phyloP scores from a whole-genome alignment of 2,113 vertebrate genomes.

The Ptilonorhynchus violaceus region DNA sequence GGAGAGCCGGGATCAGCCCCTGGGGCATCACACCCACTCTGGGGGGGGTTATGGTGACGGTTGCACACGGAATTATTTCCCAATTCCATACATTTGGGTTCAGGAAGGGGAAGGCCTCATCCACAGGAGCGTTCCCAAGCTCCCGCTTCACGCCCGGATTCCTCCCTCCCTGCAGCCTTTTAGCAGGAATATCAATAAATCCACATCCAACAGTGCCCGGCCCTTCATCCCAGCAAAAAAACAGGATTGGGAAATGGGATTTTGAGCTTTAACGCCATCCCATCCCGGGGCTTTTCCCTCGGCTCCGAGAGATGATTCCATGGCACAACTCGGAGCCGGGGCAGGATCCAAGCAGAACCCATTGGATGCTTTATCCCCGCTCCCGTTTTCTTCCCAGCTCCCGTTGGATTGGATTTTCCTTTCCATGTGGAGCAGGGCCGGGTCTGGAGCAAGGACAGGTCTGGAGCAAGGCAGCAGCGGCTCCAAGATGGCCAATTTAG shows the following conservation, averaged over 20 bases:
- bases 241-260: not conserved
- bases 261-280: not conserved
- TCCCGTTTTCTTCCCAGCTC: not conserved
- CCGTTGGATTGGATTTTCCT: not conserved
- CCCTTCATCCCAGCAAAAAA: not conserved
- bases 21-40: too few species aligned
- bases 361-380: not conserved
- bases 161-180: not conserved
- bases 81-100: accelerated
- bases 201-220: accelerated
- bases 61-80: accelerated
- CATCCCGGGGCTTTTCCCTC: accelerated
- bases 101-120: accelerated
- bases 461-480: not conserved
- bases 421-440: not conserved
- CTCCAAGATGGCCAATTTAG: not conserved
- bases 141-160: not conserved
- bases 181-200: not conserved
- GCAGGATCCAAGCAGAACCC: not conserved
- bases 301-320: not conserved
- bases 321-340: accelerated
- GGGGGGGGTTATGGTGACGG: not conserved
- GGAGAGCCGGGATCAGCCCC: accelerated
- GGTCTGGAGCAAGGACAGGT: not conserved
- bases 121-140: accelerated